These are phyloP conservation scores for Ceryle rudis DNA, from an alignment of 2,797 vertebrate species.

Conservation along the genomic window DNA sequence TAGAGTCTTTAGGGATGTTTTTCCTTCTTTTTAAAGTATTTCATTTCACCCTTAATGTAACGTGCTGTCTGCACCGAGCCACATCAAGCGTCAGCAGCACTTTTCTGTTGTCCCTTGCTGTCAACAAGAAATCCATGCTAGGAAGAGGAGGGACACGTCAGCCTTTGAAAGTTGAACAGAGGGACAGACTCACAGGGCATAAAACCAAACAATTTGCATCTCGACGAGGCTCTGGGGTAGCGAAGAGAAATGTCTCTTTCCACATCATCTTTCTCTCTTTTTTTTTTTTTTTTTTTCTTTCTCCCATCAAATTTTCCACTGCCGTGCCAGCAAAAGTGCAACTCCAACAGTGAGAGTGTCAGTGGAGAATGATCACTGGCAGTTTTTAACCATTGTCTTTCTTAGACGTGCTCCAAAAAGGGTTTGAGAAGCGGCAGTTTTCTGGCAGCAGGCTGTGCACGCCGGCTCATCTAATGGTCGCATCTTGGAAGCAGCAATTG, in stretches of 20 bases:
- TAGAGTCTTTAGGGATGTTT: conserved; percentile 1
- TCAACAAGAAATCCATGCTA: conserved; percentile 34
- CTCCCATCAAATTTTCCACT: background rate
- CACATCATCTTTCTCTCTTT: background rate
- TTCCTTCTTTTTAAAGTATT: conserved; percentile 17
- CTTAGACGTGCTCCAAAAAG: background rate
- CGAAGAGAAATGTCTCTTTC: background rate
- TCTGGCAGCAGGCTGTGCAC: background rate
- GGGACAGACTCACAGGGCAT: background rate
- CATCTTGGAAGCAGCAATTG: background rate
- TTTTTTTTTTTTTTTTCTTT: background rate
- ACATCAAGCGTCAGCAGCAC: background rate
- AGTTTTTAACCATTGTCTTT: conserved; percentile 30
- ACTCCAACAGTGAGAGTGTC: background rate
- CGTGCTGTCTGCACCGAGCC: background rate
- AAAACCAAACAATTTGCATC: background rate
- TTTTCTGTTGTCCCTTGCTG: conserved; percentile 10
- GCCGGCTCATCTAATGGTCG: accelerated
- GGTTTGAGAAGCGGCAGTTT: background rate
- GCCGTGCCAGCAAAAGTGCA: background rate
- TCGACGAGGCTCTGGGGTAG: background rate
- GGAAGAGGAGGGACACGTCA: background rate
- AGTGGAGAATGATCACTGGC: background rate
- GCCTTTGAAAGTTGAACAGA: conserved; percentile 26
- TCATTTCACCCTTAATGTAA: conserved; percentile 19